Evolutionary conservation across 1,140 invertebrate species (phyloP).

Genomic region (Cecropterus lyciades): DNA sequence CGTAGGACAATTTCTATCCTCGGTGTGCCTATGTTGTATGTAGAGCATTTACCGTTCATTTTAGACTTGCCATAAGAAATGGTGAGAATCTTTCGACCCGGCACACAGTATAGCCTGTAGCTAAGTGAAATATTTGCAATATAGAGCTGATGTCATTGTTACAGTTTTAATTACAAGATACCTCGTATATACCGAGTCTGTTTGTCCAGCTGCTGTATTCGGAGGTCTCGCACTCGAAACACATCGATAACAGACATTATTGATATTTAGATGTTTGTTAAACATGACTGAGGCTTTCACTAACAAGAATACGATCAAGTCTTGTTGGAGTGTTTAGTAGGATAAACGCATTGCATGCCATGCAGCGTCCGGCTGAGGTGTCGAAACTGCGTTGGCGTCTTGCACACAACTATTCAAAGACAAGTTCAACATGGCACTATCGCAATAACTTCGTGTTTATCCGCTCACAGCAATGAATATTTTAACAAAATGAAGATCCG

Average conservation of each 20-base stretch:
- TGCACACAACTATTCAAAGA: conserved; percentile 60
- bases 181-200: conserved; percentile 36
- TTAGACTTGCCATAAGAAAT: conserved; percentile 26
- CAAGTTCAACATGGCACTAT: conserved; percentile 59
- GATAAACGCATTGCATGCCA: conserved; percentile 65
- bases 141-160: conserved; percentile 66
- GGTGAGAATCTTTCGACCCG: conserved; percentile 30
- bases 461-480: neutral
- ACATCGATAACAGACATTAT: conserved; percentile 15
- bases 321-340: neutral
- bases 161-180: conserved; percentile 52
- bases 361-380: conserved; percentile 61
- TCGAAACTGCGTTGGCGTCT: conserved; percentile 66
- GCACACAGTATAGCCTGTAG: conserved; percentile 18
- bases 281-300: neutral
- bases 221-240: conserved; percentile 51
- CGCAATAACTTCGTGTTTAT: conserved; percentile 36
- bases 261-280: conserved; percentile 2
- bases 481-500: too few relatives aligned
- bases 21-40: neutral
- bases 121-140: conserved; percentile 42
- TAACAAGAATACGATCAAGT: neutral
- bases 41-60: conserved; percentile 25
- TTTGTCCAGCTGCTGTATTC: conserved; percentile 74
- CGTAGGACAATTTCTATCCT: conserved; percentile 50